A percentile compares a stretch with the other conserved stretches of the same genome.
Evolutionary conservation across 2,113 vertebrate species (phyloP).

Genomic region (Zingel zingel): DNA sequence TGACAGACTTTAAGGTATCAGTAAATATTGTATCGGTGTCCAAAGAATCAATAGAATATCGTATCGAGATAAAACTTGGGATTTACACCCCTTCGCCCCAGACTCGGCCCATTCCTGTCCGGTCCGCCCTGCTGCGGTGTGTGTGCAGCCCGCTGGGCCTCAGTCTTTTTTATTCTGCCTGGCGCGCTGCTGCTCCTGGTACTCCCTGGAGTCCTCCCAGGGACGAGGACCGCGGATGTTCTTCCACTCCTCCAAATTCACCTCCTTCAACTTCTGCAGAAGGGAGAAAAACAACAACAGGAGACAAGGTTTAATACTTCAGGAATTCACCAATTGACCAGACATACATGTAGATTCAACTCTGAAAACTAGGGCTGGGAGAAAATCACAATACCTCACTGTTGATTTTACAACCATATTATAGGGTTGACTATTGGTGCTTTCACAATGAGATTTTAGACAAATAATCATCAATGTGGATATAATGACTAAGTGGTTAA

Average conservation of each 20-base stretch:
- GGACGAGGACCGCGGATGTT: constrained; percentile 95
- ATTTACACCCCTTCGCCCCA: background rate
- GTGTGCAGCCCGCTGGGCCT: constrained; percentile 4
- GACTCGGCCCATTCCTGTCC: background rate
- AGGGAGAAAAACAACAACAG: background rate
- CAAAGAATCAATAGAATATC: too few species aligned
- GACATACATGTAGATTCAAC: background rate
- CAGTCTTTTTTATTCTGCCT: constrained; percentile 41
- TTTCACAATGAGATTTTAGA: too few species aligned
- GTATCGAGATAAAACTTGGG: too few species aligned
- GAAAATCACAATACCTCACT: too few species aligned
- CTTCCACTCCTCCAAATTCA: constrained; percentile 90
- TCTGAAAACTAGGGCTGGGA: background rate
- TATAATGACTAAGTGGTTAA: too few species aligned
- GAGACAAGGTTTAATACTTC: background rate
- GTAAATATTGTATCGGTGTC: too few species aligned
- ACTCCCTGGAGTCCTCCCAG: constrained; percentile 91
- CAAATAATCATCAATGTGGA: too few species aligned
- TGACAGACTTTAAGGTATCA: too few species aligned
- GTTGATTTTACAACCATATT: too few species aligned
- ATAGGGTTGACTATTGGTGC: too few species aligned
- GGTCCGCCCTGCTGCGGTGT: background rate
- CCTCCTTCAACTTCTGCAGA: constrained; percentile 89
- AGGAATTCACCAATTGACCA: background rate
- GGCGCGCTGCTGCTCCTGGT: constrained; percentile 86